Evolutionary conservation across 2,888 invertebrate genomes (phyloP), one percentile per base, ranked within the genome.

Genomic region (Fragum sueziense): DNA sequence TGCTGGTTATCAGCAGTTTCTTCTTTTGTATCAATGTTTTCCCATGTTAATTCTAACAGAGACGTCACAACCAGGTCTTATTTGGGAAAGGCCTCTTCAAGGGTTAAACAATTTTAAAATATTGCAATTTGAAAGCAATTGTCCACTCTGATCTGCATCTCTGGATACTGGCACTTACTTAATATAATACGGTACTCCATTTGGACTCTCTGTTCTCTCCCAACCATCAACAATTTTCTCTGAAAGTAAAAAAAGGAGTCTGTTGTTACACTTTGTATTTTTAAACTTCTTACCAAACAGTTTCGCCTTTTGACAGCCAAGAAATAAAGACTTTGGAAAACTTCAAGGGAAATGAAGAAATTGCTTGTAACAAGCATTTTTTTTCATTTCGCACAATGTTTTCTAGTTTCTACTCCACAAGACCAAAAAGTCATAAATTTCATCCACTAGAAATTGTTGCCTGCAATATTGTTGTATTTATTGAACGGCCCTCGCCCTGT

Each of bases 131-230:
- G n/a, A n/a, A n/a, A n/a, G n/a, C n/a, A n/a, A n/a, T n/a, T n/a
- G n/a, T n/a, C n/a, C n/a, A n/a, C n/a, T n/a, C n/a, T n/a, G n/a
- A n/a, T n/a, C n/a, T n/a, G n/a, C n/a, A 37, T 37, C 37, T 37
- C 37, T 37, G 4, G 14, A 37, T 2, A n/a, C 14, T n/a, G 7
- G 22, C 57, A 84, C 88, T 86, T 84, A 91, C 92, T 91, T 90
- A 9, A 90, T 84, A 82, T 90, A 92, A 73, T 91, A 92, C 51
- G 91, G 90, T 33, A 90, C 87, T 25, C 91, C 90, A 74, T 86
- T 88, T 25, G 81, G 76, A 33, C 91, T 90, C 68, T 91, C 89
- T 65, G 89, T 87, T 75, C 88, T 87, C 80, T 92, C 91, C 91
- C 92, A 92, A 29, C 89, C 89, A 81, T 88, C 85, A 22, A 88